Base-by-base conservation (phyloP, 2,797 vertebrate species). In the Ficedula albicollis region DNA sequence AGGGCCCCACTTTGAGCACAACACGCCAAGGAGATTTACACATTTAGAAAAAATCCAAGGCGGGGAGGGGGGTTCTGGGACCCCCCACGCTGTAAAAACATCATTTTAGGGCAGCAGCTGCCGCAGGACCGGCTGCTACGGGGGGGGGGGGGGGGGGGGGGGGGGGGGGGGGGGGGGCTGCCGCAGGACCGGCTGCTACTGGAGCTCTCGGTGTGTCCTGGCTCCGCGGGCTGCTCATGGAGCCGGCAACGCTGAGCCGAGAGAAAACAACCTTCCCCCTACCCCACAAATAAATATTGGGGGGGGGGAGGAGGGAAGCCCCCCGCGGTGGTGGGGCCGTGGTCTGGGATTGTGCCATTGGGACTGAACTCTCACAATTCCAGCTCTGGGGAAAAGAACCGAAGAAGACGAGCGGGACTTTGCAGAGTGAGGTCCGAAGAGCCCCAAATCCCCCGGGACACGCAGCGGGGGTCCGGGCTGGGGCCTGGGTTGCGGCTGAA, bases 1-100 rank as follows among this genome's bases (percentile, higher is more conserved):
- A 2, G 63, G 27, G 16, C 6, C 19, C 29, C 34, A 1, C 34
- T 76, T 19, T 0, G 9, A 41, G 62, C 8, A 0, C 4, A 12
- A 29, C 1, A 0, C 1, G 13, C 27, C 15, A 22, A 74, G 32
- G 52, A 36, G 52, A 44, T 39, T 34, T 16, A 17, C 6, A 19
- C 5, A 1, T 55, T 68, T 36, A 13, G 10, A n/a, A 38, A 75
- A 90, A 64, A 3, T 20, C 7, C 6, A 18, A 41, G 8, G 22
- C 1, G 8, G 20, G 16, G 7, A 10, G 17, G 2, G 11, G 8
- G 3, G 29, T 4, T 14, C 27, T 3, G 7, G 12, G 62, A 29
- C 48, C 58, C n/a, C 49, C 36, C 72, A 17, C 1, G 5, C 39
- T 12, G 13, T 38, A 29, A 12, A 70, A 62, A 11, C 4, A 17